A percentile compares a stretch with the other conserved stretches of the same genome.
Evolutionary conservation across 2,888 invertebrate species (phyloP).

Genomic region (Apantesis nais): DNA sequence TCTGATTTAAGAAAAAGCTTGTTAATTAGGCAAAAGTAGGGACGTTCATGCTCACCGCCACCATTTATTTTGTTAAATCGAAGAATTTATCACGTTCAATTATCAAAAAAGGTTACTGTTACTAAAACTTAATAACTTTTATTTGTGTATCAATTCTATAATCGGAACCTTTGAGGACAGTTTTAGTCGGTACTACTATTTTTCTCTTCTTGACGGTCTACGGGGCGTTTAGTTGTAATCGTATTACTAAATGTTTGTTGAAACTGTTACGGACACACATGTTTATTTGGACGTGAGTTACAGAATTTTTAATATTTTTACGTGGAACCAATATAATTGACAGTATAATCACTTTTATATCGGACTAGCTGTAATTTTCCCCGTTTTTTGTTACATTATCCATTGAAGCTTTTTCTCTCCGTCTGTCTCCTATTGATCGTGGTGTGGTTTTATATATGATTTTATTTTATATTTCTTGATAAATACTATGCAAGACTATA

Average conservation of each 20-base stretch:
- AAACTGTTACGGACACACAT: neutral
- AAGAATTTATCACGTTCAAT: neutral
- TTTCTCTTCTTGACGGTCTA: too few relatives aligned
- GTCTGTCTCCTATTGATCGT: too few relatives aligned
- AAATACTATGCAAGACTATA: too few relatives aligned
- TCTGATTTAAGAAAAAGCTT: constrained; percentile 20
- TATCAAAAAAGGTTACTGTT: neutral
- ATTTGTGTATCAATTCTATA: too few relatives aligned
- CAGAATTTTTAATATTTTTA: neutral
- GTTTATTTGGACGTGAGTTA: neutral
- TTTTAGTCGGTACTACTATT: too few relatives aligned
- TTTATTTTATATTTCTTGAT: too few relatives aligned
- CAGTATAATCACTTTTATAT: neutral
- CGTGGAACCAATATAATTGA: neutral
- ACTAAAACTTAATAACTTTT: too few relatives aligned
- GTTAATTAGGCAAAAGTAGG: neutral
- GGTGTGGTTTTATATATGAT: too few relatives aligned
- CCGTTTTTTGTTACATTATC: too few relatives aligned
- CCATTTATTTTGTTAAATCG: neutral
- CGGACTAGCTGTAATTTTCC: too few relatives aligned
- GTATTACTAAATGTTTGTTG: neutral
- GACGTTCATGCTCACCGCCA: neutral
- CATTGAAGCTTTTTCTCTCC: too few relatives aligned
- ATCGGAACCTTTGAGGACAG: too few relatives aligned
- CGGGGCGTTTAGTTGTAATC: neutral